Base-by-base conservation (phyloP, 2,797 vertebrate species). In the Graptemys geographica region DNA sequence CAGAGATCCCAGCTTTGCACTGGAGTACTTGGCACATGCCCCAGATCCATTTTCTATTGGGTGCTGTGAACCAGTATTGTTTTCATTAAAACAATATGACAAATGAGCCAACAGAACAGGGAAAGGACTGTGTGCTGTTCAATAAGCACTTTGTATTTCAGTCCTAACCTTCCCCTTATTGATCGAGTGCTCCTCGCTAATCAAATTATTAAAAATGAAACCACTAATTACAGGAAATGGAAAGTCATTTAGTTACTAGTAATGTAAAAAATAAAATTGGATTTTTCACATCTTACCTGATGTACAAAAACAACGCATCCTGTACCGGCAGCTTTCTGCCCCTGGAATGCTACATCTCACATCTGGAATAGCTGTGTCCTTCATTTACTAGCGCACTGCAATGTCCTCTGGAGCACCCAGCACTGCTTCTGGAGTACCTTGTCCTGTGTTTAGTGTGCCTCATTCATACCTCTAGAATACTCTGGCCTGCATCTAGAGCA, bases 31-130 rank as follows among this genome's bases (percentile, higher is more conserved):
- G 84, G 79, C 82, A 83, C 1, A 1, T 72, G 57, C 51, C 85
- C 33, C 78, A 86, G 78, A 86, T 28, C 41, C 33, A 86, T 96
- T 90, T 89, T 82, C 79, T 37, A 5, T 44, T 56, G 86, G 55
- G n/a, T 28, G 82, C 69, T 85, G 62, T 74, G 44, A 94, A 86
- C 33, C 57, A 80, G 51, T 51, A 51, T 52, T 93, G 84, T 90
- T 96, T 93, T 83, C 83, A 91, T 86, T 88, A 92, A 90, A 21
- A 72, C 16, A 28, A 80, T 59, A 79, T 80, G 52, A 90, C 53
- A 95, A 90, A 88, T 90, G 86, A 88, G 57, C 78, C 57, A 92
- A 82, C 47, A 93, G 72, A n/a, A 28, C 69, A 88, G 80, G 78
- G 23, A 47, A 57, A 90, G 65, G 83, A 11, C 33, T 52, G 23